A percentile compares a stretch with the other conserved stretches of the same genome.
Evolutionary conservation across 2,113 vertebrate species (phyloP).

Genomic region (Rutilus rutilus): DNA sequence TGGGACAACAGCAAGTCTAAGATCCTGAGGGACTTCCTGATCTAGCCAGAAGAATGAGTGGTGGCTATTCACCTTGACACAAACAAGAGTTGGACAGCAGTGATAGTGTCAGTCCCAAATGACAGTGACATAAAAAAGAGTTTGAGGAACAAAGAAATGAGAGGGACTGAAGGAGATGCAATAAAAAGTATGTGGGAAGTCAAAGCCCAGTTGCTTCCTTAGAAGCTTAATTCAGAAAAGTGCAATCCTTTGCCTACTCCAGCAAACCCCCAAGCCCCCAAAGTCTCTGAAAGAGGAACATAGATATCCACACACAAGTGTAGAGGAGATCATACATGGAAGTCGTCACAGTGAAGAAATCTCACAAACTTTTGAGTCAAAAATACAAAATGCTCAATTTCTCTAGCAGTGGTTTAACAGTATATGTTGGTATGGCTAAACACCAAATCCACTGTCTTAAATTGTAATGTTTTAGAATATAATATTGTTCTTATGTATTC

Average conservation of each 20-base stretch:
- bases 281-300: not conserved
- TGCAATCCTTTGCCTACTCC: not conserved
- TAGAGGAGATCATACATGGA: not conserved
- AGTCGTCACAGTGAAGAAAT: not conserved
- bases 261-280: not conserved
- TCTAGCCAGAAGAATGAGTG: not conserved
- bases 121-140: not conserved
- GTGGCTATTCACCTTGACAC: not conserved
- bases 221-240: not conserved
- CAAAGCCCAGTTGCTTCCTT: not conserved
- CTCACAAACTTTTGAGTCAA: not conserved
- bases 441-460: no score
- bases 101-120: not conserved
- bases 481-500: no score
- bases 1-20: not conserved
- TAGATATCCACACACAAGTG: not conserved
- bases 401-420: no score
- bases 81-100: not conserved
- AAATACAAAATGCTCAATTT: no score
- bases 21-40: not conserved
- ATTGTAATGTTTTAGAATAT: no score
- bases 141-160: slow-evolving; percentile 3
- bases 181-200: not conserved
- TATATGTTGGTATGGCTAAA: no score
- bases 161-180: not conserved